Base-by-base conservation (phyloP, 2,888 invertebrate genomes). In the Drosophila maculinotata region DNA sequence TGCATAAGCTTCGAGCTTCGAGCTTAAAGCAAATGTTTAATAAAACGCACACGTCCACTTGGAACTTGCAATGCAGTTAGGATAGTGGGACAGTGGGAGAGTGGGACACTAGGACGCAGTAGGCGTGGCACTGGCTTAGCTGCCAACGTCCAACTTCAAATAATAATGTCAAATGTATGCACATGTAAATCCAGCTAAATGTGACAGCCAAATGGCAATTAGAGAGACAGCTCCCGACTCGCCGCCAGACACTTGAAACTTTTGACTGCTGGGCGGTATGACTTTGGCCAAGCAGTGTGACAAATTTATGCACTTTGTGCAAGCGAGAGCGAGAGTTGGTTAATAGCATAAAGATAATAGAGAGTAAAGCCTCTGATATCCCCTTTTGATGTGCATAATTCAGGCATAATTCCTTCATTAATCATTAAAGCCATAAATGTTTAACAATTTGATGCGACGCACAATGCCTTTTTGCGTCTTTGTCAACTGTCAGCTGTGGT, bases 131-230 rank as follows among this genome's bases (percentile, higher is more conserved):
- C 14, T 56, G 44, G 45, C 48, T 42, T 45, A 39, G 60, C 72
- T 75, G 86, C 69, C 52, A 48, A 44, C 25, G 63, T 30, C 49
- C 47, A 59, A 66, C 66, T 77, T 67, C 56, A 60, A 62, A 75
- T 73, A 70, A 72, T 86, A 71, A 74, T 76, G 76, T 69, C 63
- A 70, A 66, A 60, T 83, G 62, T 76, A 65, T 71, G 80, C 69
- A 70, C 81, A 87, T 83, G 87, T 84, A 84, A 87, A 73, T 87
- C 70, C 81, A 60, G 60, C 67, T 73, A 82, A 87, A 86, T 79
- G 84, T 79, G 83, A 79, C 88, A 79, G 71, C 66, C 66, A 78
- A 83, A 68, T 75, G 87, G 81, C 69, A 87, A 82, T 83, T 79
- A 86, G 81, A 56, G 35, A 66, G 72, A 65, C 71, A 75, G 70